Evolutionary conservation across 2,888 invertebrate species (phyloP).

Genomic region (Napeogenes inachia): DNA sequence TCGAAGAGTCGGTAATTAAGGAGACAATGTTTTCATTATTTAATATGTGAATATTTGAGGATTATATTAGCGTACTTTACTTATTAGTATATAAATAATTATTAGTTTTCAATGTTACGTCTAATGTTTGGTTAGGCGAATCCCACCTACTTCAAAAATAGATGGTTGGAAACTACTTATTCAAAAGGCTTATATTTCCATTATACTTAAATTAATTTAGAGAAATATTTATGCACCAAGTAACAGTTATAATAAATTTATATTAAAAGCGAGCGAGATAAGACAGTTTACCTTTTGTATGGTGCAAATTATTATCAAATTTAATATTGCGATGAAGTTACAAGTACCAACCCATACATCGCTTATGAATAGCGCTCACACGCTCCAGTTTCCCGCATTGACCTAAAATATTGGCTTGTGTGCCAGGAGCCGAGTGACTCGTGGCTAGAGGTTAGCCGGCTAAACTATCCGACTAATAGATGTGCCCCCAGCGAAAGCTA

Average conservation of each 20-base stretch:
- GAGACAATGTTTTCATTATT: no score
- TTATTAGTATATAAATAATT: no score
- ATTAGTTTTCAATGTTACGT: no score
- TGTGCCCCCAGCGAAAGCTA: neutral
- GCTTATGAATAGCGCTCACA: conserved; percentile 25
- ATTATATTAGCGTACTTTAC: no score
- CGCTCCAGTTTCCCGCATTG: conserved; percentile 27
- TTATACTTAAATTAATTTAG: no score
- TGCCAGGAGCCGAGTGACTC: conserved; percentile 1
- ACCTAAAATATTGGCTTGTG: conserved; percentile 25
- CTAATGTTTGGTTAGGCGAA: no score
- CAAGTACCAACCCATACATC: conserved; percentile 9
- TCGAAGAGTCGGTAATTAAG: neutral
- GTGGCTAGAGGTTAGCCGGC: neutral
- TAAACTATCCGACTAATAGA: neutral
- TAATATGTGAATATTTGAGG: no score
- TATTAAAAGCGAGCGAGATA: neutral
- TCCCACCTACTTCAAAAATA: no score
- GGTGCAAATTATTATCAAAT: conserved; percentile 16
- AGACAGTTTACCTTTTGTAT: neutral
- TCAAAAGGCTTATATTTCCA: no score
- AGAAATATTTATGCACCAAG: no score
- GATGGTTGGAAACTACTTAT: no score
- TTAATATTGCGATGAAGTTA: conserved; percentile 14
- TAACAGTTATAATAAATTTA: neutral